Evolutionary conservation across 2,113 vertebrate genomes (phyloP), one percentile per base, ranked within the genome.

Genomic region (Triplophysa tibetana): DNA sequence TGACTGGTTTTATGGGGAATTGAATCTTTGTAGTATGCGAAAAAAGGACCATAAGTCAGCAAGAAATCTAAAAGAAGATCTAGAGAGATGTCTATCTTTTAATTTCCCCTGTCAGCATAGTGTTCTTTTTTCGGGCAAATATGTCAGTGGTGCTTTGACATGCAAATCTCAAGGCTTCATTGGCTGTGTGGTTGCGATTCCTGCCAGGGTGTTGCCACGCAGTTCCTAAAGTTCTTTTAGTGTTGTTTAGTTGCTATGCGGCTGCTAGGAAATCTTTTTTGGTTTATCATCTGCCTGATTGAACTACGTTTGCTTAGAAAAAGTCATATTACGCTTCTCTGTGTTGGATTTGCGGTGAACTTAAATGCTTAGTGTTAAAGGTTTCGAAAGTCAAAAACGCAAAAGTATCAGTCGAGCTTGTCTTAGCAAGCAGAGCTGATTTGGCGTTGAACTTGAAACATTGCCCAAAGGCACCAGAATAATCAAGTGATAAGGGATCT

Each of bases 31-130:
- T 9, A 29, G 21, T 23, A 61, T 81, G 54, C 80, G 77, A 85
- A 81, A 48, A 41, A 69, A 24, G 67, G 78, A 70, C 77, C 82
- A 70, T 74, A 80, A 75, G 83, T 72, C 72, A 75, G 58, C 58
- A n/a, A 63, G 58, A 77, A 6, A 80, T 70, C 68, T 75, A 78
- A 79, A 81, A 82, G 79, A 48, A 87, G 87, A 84, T 88, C 75
- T 82, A 85, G 84, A 70, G 19, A 63, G 24, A 77, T 41, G 29
- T 13, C 62, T 33, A 74, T 26, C 43, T 52, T 48, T n/a, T 24
- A 7, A 79, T 82, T 78, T 84, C n/a, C 64, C 2, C 64, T 2
- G 43, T 79, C n/a, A 45, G 41, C 48, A 77, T 41, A 17, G 2
- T 63, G 11, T 24, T n/a, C 16, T 54, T 54, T 54, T 54, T 17